Evolutionary conservation across 2,888 invertebrate genomes (phyloP), one percentile per base, ranked within the genome.

Genomic region (Calameuta idolon): DNA sequence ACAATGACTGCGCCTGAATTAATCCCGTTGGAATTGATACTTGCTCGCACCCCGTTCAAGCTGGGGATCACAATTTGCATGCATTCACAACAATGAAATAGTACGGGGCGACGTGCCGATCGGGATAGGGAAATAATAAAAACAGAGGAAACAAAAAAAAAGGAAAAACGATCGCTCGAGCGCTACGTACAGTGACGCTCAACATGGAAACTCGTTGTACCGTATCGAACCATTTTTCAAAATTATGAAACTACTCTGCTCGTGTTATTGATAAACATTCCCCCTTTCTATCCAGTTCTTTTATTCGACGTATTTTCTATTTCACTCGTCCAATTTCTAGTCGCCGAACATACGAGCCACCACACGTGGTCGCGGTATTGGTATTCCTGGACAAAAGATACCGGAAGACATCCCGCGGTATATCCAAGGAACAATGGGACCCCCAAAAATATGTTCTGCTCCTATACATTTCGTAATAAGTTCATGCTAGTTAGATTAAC

Each of bases 21-120:
- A 87, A 87, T 88, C 86, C 86, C 84, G 84, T 87, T 86, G 84
- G 86, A 87, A 87, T 86, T 87, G 87, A 86, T 88, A 87, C 87
- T 40, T 68, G 30, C 34, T 55, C 55, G 77, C 69, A 12, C 23
- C 69, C 84, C 83, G 76, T 71, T 76, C 69, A 69, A 31, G 23
- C 75, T 34, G 33, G 85, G 84, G 82, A 87, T 87, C 83, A 83
- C 85, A 87, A 88, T 88, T 87, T 88, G 87, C 88, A 88, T 87
- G 85, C 84, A 83, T 85, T 85, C 77, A 86, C 83, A 87, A 88
- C 88, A 88, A 87, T 87, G 85, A 84, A 87, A 88, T 84, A 83
- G 83, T 85, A 82, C 82, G 33, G 73, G 76, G 74, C n/a, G 81
- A 73, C 76, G 34, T 30, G 76, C 75, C 73, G 77, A 75, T 76